These are phyloP conservation scores for Parapristionchus giblindavisi DNA, from an alignment of 2,888 invertebrate genomes.

Conservation along the genomic window DNA sequence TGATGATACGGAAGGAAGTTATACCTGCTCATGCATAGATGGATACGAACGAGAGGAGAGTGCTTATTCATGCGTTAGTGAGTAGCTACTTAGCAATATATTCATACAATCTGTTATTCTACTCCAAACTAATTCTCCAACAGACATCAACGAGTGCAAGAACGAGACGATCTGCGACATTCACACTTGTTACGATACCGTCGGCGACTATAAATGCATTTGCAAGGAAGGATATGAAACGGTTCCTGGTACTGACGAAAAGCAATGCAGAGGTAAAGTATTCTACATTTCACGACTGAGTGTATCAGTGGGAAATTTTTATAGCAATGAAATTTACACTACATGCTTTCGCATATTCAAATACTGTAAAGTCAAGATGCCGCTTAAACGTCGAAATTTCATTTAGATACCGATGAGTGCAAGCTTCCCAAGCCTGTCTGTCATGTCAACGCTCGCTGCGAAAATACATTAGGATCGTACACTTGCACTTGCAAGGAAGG, in stretches of 20 bases:
- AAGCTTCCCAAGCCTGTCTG: background rate
- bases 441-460: constrained; percentile 23
- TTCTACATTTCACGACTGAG: background rate
- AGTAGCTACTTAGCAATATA: background rate
- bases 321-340: no score
- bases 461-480: constrained; percentile 29
- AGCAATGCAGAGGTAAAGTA: constrained; percentile 21
- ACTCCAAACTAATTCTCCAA: background rate
- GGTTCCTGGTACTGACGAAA: constrained; percentile 8
- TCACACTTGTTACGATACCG: constrained; percentile 27
- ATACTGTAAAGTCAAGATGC: no score
- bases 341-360: no score
- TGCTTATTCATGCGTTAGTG: constrained; percentile 18
- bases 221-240: constrained; percentile 24
- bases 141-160: constrained; percentile 36
- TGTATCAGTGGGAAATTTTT: background rate
- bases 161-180: constrained; percentile 30
- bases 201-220: constrained; percentile 16
- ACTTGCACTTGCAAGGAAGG: constrained; percentile 34
- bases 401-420: constrained; percentile 36
- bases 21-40: constrained; percentile 16
- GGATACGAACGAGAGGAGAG: constrained; percentile 30
- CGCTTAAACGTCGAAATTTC: no score
- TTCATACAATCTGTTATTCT: background rate
- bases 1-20: constrained; percentile 14